These are phyloP conservation scores for Mya arenaria DNA, from an alignment of 1,140 invertebrate species.

Conservation along the genomic window DNA sequence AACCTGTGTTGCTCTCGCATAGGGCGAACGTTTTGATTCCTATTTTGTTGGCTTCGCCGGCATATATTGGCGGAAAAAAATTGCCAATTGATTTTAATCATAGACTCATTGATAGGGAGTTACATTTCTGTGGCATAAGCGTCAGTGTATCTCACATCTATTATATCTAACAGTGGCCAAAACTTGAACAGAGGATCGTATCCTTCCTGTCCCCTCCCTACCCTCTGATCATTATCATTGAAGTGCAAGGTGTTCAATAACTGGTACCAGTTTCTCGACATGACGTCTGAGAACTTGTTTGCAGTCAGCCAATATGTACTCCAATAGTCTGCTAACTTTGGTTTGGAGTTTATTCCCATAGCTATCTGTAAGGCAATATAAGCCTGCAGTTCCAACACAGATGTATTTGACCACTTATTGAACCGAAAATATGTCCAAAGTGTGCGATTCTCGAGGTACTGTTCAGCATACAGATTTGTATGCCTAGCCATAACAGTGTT, in stretches of 20 bases:
- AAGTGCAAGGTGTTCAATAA: constrained; percentile 20
- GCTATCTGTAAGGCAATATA: too few species aligned
- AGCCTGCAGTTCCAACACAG: too few species aligned
- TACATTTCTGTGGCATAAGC: constrained; percentile 5
- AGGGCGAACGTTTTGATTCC: constrained; percentile 20
- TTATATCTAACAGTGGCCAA: background rate
- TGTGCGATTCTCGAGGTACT: too few species aligned
- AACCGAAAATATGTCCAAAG: too few species aligned
- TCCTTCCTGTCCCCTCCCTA: background rate
- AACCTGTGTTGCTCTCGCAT: constrained; percentile 11
- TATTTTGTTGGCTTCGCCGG: constrained; percentile 19
- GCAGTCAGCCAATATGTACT: too few species aligned
- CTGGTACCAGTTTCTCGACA: too few species aligned
- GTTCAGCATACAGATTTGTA: too few species aligned
- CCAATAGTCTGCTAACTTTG: too few species aligned
- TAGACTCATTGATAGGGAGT: constrained; percentile 23
- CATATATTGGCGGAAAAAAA: constrained; percentile 24
- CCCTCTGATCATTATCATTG: constrained; percentile 5
- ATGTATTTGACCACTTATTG: too few species aligned
- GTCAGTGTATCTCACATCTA: background rate
- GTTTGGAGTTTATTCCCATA: too few species aligned
- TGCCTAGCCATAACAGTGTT: too few species aligned
- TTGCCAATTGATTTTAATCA: constrained; percentile 17
- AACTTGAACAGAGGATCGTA: constrained; percentile 1
- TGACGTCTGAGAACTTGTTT: too few species aligned